Conservation (phyloP, 1,140 invertebrate genomes). For the Nomia melanderi region DNA sequence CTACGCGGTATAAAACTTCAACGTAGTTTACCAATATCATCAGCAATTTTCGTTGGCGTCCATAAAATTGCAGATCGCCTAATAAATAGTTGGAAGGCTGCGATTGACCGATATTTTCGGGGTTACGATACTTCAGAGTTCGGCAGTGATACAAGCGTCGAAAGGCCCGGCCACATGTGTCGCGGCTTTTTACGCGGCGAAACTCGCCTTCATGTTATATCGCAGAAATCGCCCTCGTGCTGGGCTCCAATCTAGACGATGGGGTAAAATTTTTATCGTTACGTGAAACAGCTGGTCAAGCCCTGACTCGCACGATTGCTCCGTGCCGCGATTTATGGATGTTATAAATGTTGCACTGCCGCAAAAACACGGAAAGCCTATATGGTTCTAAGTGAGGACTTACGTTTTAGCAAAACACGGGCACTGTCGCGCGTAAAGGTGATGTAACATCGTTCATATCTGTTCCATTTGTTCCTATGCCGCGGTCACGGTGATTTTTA, state of each 20-base stretch:
- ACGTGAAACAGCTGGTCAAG: conserved; percentile 44
- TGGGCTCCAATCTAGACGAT: conserved; percentile 28
- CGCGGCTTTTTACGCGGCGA: not conserved
- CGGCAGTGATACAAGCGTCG: too few species aligned
- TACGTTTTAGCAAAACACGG: conserved; percentile 21
- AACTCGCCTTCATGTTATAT: not conserved
- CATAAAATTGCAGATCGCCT: not conserved
- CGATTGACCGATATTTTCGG: not conserved
- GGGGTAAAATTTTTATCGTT: conserved; percentile 57
- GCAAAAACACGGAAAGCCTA: conserved; percentile 52
- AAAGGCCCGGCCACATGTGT: not conserved
- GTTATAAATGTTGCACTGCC: conserved; percentile 55
- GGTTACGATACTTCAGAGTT: not conserved
- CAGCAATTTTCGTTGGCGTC: not conserved
- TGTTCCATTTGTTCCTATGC: not conserved
- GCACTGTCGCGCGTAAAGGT: not conserved
- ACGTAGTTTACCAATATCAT: not conserved
- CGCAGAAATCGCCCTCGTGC: not conserved
- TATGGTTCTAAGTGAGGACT: conserved; percentile 51
- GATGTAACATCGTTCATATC: not conserved
- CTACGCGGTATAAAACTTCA: not conserved
- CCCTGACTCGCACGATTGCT: conserved; percentile 36
- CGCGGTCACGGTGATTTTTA: not conserved
- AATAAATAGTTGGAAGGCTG: not conserved
- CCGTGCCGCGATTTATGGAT: conserved; percentile 47